phyloP scores from a whole-genome alignment of 2,113 vertebrate genomes.

The Zingel zingel region DNA sequence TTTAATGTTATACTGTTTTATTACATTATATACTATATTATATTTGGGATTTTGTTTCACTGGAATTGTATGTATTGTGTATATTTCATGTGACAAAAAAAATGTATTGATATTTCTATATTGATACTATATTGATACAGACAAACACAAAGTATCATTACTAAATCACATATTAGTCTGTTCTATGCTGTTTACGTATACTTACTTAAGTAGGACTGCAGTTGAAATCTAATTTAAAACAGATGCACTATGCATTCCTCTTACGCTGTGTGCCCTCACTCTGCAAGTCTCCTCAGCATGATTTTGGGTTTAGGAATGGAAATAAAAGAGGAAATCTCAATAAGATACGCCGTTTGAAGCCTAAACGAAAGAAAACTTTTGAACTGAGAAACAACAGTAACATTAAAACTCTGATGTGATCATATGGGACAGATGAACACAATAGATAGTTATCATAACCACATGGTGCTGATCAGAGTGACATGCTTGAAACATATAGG shows the following conservation, averaged over 20 bases:
- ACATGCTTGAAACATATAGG: constrained; percentile 24
- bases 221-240: background rate
- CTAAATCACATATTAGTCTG: background rate
- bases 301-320: background rate
- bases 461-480: constrained; percentile 19
- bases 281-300: background rate
- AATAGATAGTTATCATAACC: constrained; percentile 1
- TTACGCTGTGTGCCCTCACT: background rate
- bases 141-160: background rate
- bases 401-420: background rate
- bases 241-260: constrained; percentile 7
- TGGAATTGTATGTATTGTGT: no score
- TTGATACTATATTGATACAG: background rate
- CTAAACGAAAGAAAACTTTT: background rate
- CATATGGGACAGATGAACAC: constrained; percentile 20
- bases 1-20: background rate
- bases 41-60: no score
- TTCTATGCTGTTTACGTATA: background rate
- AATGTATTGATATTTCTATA: background rate
- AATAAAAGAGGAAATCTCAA: constrained; percentile 16
- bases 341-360: background rate
- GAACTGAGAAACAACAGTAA: background rate
- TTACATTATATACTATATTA: background rate
- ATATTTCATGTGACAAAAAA: no score
- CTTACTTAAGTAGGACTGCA: background rate